Conservation (phyloP, 2,797 vertebrate genomes). For the Myoxocephalus aenaeus region DNA sequence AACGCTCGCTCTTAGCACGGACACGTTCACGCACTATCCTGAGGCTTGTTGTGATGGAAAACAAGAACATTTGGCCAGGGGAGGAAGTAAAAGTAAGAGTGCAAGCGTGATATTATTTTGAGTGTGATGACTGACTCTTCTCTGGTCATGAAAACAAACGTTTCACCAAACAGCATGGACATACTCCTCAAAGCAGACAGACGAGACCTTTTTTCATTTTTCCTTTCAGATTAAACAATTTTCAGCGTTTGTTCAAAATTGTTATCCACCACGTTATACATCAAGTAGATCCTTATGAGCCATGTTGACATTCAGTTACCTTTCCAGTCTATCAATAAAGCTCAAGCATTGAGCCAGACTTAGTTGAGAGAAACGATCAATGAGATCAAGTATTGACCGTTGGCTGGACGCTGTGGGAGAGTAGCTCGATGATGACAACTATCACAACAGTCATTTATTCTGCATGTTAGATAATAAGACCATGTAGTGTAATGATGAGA, state of each 20-base stretch:
- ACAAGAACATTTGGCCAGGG: slow-evolving; percentile 25
- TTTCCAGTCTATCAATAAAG: slow-evolving; percentile 38
- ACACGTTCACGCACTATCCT: slow-evolving; percentile 21
- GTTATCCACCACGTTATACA: neutral
- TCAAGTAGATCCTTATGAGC: slow-evolving; percentile 1
- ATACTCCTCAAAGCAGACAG: neutral
- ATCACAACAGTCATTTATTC: slow-evolving; percentile 32
- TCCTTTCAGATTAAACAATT: neutral
- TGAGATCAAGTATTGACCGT: slow-evolving; percentile 28
- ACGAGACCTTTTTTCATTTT: neutral
- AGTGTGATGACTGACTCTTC: slow-evolving; percentile 23
- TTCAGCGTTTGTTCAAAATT: neutral
- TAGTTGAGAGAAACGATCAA: slow-evolving; percentile 41
- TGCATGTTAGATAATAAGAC: slow-evolving; percentile 12
- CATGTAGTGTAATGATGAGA: neutral
- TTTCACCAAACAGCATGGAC: slow-evolving; percentile 4
- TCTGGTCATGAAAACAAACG: slow-evolving; percentile 6
- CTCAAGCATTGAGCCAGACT: slow-evolving; percentile 28
- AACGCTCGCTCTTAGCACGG: slow-evolving; percentile 17
- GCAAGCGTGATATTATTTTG: slow-evolving; percentile 33
- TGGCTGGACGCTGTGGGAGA: slow-evolving; percentile 6
- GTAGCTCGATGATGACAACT: neutral
- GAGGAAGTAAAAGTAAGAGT: slow-evolving; percentile 2
- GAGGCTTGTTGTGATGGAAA: slow-evolving; percentile 15
- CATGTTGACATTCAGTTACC: slow-evolving; percentile 7